These are phyloP conservation scores for Entomyzon cyanotis DNA, from an alignment of 2,113 vertebrate genomes.

Conservation along the genomic window DNA sequence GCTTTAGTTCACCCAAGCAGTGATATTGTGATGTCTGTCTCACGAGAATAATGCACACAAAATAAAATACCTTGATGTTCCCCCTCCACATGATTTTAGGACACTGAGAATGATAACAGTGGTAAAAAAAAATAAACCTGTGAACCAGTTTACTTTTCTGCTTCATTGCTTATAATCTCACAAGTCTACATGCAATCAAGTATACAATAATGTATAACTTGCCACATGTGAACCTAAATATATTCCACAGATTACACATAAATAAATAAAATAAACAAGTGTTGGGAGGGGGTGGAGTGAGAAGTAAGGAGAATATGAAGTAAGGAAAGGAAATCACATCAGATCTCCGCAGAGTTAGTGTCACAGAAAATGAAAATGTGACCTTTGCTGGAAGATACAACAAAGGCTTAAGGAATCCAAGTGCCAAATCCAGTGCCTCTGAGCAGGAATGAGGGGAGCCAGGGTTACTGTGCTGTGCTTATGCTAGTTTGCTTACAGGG, in stretches of 20 bases:
- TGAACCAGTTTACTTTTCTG: not conserved
- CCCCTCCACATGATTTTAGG: not conserved
- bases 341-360: not conserved
- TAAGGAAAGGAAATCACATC: not conserved
- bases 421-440: not conserved
- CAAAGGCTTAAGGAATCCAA: not conserved
- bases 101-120: not conserved
- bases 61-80: not conserved
- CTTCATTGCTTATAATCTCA: not conserved
- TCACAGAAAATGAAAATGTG: not conserved
- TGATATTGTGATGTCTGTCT: not conserved
- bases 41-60: not conserved
- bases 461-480: not conserved
- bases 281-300: rapidly evolving
- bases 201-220: not conserved
- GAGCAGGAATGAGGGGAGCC: not conserved
- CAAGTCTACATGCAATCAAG: not conserved
- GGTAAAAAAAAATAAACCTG: not conserved
- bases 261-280: not conserved
- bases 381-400: not conserved
- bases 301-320: not conserved
- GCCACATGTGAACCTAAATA: not conserved
- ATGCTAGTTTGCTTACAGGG: not conserved
- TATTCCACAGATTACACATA: not conserved
- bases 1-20: not conserved